A percentile compares a stretch with the other conserved stretches of the same genome.
phyloP scores from a whole-genome alignment of 2,113 vertebrate genomes.

The Xenopus laevis region DNA sequence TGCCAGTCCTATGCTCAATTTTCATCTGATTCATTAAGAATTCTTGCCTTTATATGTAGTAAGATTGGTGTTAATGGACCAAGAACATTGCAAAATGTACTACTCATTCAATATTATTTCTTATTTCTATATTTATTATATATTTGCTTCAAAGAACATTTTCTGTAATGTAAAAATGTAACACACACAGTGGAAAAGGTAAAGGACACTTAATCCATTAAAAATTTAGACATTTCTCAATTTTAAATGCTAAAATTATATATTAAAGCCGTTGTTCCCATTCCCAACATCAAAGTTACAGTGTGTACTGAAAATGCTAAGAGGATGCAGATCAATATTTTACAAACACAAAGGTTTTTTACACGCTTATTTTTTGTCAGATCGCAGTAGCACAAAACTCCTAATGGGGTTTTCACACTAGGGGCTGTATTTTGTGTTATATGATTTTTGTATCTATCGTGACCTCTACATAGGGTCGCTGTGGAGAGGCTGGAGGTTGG shows the following conservation, averaged over 20 bases:
- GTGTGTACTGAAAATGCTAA: background rate
- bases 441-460: no score
- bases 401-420: background rate
- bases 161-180: background rate
- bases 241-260: background rate
- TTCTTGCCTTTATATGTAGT: no score
- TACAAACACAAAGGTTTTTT: background rate
- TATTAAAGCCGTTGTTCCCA: background rate
- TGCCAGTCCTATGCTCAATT: no score
- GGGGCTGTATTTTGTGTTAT: no score
- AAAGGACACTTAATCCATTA: background rate
- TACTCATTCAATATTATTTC: background rate
- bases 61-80: no score
- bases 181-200: background rate
- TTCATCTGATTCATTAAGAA: no score
- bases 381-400: background rate
- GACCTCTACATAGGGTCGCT: no score
- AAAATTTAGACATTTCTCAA: background rate
- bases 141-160: no score
- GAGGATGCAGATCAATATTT: background rate
- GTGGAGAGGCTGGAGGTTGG: no score
- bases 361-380: background rate
- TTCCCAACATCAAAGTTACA: constrained; percentile 2
- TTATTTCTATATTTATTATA: no score
- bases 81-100: no score